Evolutionary conservation across 2,797 vertebrate species (phyloP).

Genomic region (Heliangelus exortis): DNA sequence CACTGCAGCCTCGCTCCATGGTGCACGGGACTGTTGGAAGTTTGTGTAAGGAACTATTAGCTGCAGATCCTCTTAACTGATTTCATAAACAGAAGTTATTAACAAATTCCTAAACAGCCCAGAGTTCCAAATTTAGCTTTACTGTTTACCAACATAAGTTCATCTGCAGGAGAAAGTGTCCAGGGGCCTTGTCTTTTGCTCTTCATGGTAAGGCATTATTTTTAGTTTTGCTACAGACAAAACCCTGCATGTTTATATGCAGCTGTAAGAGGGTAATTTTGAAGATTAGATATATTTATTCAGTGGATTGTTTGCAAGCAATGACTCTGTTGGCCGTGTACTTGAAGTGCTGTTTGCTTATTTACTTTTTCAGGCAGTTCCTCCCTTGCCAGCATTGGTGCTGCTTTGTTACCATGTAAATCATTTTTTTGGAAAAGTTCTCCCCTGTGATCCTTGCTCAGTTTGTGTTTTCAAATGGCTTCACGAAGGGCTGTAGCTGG

Average conservation of each 20-base stretch:
- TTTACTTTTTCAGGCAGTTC: slow-evolving; percentile 20
- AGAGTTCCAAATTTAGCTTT: neutral
- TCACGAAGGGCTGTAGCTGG: neutral
- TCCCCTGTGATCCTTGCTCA: neutral
- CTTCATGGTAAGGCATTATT: neutral
- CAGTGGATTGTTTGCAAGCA: neutral
- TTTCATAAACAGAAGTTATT: neutral
- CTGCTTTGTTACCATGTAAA: neutral
- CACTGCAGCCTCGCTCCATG: accelerated
- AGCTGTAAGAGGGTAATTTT: neutral
- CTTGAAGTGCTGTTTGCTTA: neutral
- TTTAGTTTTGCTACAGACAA: neutral
- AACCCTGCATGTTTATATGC: neutral
- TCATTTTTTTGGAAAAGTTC: neutral
- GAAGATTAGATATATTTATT: neutral
- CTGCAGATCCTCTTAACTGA: neutral
- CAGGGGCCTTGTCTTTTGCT: neutral
- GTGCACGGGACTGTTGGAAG: accelerated
- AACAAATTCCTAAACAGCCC: neutral
- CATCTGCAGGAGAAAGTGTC: neutral
- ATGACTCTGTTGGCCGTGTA: neutral
- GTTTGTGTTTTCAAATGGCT: neutral
- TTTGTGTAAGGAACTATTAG: neutral
- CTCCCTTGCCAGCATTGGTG: neutral
- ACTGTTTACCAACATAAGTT: neutral